Evolutionary conservation across 2,113 vertebrate genomes (phyloP).

Genomic region (Amphiprion ocellaris): DNA sequence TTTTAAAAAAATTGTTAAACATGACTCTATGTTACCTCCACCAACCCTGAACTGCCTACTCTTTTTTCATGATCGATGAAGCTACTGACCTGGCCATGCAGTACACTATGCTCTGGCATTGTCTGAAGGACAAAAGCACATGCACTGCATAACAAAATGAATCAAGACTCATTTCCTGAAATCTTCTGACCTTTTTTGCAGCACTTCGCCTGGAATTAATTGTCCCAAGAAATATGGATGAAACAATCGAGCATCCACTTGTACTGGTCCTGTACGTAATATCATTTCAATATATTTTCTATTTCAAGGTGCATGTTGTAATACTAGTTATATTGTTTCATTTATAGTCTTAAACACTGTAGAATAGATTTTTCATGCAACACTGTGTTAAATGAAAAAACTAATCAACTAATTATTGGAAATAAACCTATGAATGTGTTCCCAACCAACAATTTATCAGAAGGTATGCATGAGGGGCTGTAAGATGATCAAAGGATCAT

Average conservation of each 20-base stretch:
- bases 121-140: neutral
- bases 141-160: neutral
- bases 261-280: slow-evolving; percentile 80
- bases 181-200: slow-evolving; percentile 48
- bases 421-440: too few species aligned
- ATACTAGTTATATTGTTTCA: neutral
- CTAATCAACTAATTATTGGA: too few species aligned
- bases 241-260: slow-evolving; percentile 73
- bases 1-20: too few species aligned
- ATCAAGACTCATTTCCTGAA: slow-evolving; percentile 1
- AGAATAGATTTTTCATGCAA: too few species aligned
- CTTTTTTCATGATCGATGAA: slow-evolving; percentile 2
- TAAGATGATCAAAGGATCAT: too few species aligned
- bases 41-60: neutral
- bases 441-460: too few species aligned
- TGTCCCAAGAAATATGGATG: slow-evolving; percentile 78
- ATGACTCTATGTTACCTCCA: neutral
- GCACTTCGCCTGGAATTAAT: slow-evolving; percentile 78
- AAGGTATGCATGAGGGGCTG: too few species aligned
- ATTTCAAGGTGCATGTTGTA: neutral
- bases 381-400: too few species aligned
- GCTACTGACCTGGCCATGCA: neutral
- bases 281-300: neutral
- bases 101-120: neutral
- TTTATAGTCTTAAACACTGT: neutral